Evolutionary conservation across 2,888 invertebrate genomes (phyloP).

Genomic region (Heliconius aoede): DNA sequence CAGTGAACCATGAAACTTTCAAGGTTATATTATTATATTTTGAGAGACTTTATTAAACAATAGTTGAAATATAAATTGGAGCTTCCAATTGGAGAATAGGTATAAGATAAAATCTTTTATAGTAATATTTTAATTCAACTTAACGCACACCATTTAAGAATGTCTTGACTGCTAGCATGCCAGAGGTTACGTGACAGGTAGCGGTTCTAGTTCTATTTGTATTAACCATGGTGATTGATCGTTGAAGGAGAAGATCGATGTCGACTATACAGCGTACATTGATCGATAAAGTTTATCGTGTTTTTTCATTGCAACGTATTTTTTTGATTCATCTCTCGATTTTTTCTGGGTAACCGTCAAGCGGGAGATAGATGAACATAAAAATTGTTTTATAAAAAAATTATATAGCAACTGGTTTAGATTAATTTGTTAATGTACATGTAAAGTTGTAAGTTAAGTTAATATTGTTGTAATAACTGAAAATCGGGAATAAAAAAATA

Average conservation of each 20-base stretch:
- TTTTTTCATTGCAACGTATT: conserved; percentile 28
- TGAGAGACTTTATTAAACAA: not conserved
- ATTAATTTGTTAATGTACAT: not conserved
- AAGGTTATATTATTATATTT: conserved; percentile 9
- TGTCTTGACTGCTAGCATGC: conserved; percentile 46
- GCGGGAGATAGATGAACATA: not conserved
- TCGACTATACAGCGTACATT: conserved; percentile 40
- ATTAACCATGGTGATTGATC: conserved; percentile 53
- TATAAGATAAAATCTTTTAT: not conserved
- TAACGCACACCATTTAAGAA: not conserved
- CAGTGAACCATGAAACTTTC: conserved; percentile 3
- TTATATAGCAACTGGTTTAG: not conserved
- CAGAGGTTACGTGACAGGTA: conserved; percentile 49
- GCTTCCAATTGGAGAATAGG: not conserved
- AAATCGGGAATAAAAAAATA: not conserved
- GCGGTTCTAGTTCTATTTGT: conserved; percentile 38
- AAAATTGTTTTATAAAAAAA: not conserved
- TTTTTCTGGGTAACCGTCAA: not conserved
- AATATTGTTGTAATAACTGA: too few relatives aligned
- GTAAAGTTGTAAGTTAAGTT: not conserved
- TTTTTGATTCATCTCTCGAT: not conserved
- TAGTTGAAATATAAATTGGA: not conserved
- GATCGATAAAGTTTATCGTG: conserved; percentile 41
- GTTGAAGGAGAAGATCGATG: conserved; percentile 49
- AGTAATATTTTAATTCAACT: not conserved